Evolutionary conservation across 2,888 invertebrate species (phyloP), one percentile per base, ranked within the genome.

Genomic region (Drosophila setosimentum): DNA sequence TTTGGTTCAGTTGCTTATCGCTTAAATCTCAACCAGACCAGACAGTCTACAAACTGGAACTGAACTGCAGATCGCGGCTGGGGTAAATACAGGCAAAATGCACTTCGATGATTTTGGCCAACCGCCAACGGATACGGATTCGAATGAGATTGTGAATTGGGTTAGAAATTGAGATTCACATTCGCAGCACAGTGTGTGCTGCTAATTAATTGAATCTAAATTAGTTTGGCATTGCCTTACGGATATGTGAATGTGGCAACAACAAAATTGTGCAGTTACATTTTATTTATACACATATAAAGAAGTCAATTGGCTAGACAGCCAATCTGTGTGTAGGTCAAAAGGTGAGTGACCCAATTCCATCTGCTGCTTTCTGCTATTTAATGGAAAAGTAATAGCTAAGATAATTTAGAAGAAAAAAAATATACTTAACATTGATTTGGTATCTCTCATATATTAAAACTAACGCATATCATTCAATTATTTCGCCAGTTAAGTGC

Each of bases 141-240:
- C 63, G 68, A n/a, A 33, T 64, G 42, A 37, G 29, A 30, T 42
- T 67, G 37, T 32, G 42, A 29, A 50, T 64, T 48, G 48, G n/a
- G 24, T 24, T 65, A 50, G 33, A 49, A 37, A 35, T 48, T 18
- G 11, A 29, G 24, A 45, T 50, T 49, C 11, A 24, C 18, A 51
- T 67, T 61, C 29, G 48, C 13, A 48, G 37, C 11, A 27, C 54
- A 50, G 24, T 63, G 69, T 73, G 67, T 78, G 79, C 42, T 80
- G 66, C 67, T 82, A 82, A 82, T 82, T 82, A 82, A 82, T 82
- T 80, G 67, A 77, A 77, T 74, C 63, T 69, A 68, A 82, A 82
- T 82, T 77, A 74, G 64, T 63, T 71, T 58, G 37, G 55, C 67
- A 64, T 13, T 33, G 62, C 57, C 57, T 53, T 50, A 27, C 18